A percentile compares a stretch with the other conserved stretches of the same genome.
These are phyloP conservation scores for Drosophila acutilabella DNA, from an alignment of 2,888 invertebrate genomes.

Conservation along the genomic window DNA sequence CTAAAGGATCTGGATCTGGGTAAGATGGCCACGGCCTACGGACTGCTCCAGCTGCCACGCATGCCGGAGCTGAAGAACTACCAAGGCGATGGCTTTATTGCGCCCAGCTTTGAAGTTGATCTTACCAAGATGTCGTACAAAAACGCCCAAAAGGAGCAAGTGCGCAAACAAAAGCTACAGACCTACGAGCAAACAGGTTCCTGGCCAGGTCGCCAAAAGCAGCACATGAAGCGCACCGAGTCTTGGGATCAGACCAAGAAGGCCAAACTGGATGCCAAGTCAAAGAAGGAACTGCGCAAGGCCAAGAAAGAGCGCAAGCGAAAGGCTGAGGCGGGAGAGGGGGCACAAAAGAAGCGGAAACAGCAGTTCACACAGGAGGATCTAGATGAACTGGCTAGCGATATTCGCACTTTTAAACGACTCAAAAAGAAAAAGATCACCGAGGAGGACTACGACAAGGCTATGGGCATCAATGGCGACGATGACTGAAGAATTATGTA, in stretches of 20 bases:
- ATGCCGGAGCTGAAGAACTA: constrained; percentile 96
- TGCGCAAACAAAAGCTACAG: constrained; percentile 89
- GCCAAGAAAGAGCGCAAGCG: constrained; percentile 84
- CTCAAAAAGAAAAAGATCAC: constrained; percentile 93
- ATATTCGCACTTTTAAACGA: constrained; percentile 93
- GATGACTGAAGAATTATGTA: constrained; percentile 49
- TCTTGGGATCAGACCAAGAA: constrained; percentile 93
- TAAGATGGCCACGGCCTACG: constrained; percentile 94
- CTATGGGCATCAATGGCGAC: constrained; percentile 86
- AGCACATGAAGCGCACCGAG: constrained; percentile 86
- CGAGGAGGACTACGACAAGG: constrained; percentile 88
- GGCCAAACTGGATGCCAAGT: constrained; percentile 86
- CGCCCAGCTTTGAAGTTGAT: constrained; percentile 88
- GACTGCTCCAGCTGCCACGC: constrained; percentile 94
- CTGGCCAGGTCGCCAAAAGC: constrained; percentile 89
- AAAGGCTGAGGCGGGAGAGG: constrained; percentile 77
- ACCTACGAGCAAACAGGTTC: constrained; percentile 90
- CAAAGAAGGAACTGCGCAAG: constrained; percentile 86
- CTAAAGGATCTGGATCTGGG: constrained; percentile 95
- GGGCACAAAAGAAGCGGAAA: constrained; percentile 85
- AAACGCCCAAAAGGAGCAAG: constrained; percentile 91
- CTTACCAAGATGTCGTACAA: constrained; percentile 91
- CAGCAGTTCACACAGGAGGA: constrained; percentile 89
- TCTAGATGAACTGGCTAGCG: constrained; percentile 91
- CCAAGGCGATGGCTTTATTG: constrained; percentile 85